A percentile compares a stretch with the other conserved stretches of the same genome.
phyloP scores from a whole-genome alignment of 2,888 invertebrate genomes.

The Drosophila multiciliata region DNA sequence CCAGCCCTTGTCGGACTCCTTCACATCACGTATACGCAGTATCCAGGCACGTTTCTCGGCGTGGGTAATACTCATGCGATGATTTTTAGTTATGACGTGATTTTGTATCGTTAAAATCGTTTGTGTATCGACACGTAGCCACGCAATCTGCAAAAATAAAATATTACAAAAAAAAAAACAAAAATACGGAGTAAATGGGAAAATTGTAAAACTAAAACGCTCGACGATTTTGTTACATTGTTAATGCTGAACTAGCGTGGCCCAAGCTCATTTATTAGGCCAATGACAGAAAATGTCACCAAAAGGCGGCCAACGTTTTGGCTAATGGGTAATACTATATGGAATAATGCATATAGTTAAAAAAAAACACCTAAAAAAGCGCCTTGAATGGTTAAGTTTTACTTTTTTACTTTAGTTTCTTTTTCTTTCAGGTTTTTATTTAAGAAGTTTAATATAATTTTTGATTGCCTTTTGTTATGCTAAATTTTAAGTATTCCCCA shows the following conservation, averaged over 20 bases:
- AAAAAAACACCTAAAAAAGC: conserved; percentile 9
- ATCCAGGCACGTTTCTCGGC: conserved; percentile 93
- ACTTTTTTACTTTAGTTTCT: background rate
- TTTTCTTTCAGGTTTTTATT: background rate
- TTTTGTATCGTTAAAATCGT: conserved; percentile 95
- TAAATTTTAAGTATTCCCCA: conserved; percentile 66
- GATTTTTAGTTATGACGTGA: conserved; percentile 96
- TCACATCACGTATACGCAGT: conserved; percentile 91
- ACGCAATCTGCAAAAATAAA: conserved; percentile 89
- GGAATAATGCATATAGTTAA: background rate
- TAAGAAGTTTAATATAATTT: background rate
- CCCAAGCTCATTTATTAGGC: conserved; percentile 62
- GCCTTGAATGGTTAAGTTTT: background rate
- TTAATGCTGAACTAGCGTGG: conserved; percentile 72
- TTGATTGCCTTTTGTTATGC: conserved; percentile 14
- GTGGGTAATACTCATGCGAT: conserved; percentile 92
- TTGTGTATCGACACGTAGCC: conserved; percentile 95
- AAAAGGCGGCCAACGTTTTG: conserved; percentile 35
- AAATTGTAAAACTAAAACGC: conserved; percentile 67
- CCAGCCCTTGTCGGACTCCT: conserved; percentile 92
- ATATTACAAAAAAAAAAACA: conserved; percentile 18
- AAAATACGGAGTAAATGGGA: conserved; percentile 26
- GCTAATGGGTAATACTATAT: conserved; percentile 28
- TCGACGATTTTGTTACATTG: conserved; percentile 53
- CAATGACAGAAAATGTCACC: conserved; percentile 53